A percentile compares a stretch with the other conserved stretches of the same genome.
phyloP scores from a whole-genome alignment of 2,888 invertebrate genomes.

The Troides oblongomaculatus region DNA sequence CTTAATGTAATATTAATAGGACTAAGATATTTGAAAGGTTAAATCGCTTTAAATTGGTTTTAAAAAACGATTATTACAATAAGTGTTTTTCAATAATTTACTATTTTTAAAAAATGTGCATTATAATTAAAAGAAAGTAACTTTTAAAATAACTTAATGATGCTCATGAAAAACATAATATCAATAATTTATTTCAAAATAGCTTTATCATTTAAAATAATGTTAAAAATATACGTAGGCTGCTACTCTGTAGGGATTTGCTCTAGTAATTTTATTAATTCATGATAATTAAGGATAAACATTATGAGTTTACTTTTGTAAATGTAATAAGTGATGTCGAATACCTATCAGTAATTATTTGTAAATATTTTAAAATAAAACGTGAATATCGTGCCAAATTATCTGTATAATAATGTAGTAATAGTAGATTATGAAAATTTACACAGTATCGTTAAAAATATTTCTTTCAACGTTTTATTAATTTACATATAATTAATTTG shows the following conservation, averaged over 20 bases:
- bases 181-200: no score
- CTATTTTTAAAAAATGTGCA: no score
- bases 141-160: no score
- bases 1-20: no score
- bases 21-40: no score
- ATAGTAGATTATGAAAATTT: conserved; percentile 2
- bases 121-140: no score
- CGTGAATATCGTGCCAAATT: conserved; percentile 61
- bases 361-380: conserved; percentile 40
- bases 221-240: background rate
- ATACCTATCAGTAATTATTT: conserved; percentile 31
- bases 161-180: no score
- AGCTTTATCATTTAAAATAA: no score
- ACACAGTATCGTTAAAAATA: background rate
- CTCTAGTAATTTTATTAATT: background rate
- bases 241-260: background rate
- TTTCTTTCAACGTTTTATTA: background rate
- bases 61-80: no score
- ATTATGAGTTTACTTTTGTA: conserved; percentile 10
- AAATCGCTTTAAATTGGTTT: no score
- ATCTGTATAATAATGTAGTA: background rate
- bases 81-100: no score
- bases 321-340: conserved; percentile 12
- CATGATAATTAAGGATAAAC: background rate
- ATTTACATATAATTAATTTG: background rate